Conservation (phyloP, 2,113 vertebrate species). For the Calidris pygmaea region DNA sequence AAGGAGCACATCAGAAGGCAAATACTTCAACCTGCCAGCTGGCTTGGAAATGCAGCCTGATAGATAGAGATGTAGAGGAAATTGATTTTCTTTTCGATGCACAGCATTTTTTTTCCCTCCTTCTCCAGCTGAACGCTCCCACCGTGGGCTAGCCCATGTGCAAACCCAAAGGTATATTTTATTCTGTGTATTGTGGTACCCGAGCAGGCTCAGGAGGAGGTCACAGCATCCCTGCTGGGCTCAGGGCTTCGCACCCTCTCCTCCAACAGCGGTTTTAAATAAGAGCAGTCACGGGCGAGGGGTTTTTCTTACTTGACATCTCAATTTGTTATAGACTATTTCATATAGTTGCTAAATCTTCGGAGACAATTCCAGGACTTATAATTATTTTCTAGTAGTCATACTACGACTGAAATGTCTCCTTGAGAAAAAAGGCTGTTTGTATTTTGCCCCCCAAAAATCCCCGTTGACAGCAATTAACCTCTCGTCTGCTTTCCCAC, state of each 20-base stretch:
- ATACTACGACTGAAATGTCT: neutral
- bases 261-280: neutral
- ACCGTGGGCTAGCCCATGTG: neutral
- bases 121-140: neutral
- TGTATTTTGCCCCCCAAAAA: neutral
- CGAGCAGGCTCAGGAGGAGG: neutral
- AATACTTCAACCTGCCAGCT: constrained; percentile 21
- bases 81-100: neutral
- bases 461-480: neutral
- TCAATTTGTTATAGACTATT: neutral
- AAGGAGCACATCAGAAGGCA: constrained; percentile 3
- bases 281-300: neutral
- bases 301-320: neutral
- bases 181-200: neutral
- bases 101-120: neutral
- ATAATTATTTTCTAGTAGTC: neutral
- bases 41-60: neutral
- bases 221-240: neutral
- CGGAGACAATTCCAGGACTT: neutral
- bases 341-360: neutral
- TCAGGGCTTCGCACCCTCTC: neutral
- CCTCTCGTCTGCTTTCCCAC: neutral
- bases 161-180: neutral
- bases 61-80: neutral
- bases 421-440: neutral